Base-by-base conservation (phyloP, 2,888 invertebrate genomes). In the Limnephilus marmoratus region DNA sequence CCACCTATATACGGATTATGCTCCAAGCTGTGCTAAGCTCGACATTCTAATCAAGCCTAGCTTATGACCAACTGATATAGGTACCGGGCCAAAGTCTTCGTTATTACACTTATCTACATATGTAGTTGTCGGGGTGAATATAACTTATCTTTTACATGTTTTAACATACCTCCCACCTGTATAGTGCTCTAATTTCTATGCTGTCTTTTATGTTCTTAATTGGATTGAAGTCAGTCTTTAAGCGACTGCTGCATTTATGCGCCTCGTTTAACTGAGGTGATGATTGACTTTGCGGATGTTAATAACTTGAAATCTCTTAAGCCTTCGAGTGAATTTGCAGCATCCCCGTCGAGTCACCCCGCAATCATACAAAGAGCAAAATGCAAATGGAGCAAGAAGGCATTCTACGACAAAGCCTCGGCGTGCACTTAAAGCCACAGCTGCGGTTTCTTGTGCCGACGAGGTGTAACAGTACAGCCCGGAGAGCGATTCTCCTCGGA, bases 401-500 rank as follows among this genome's bases (percentile, higher is more conserved):
- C 53, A 68, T 68, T 68, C 53, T 68, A 68, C 53, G 53, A 68
- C 83, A 83, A 34, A 83, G 37, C 83, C 83, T 13, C 83, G 31
- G 9, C 34, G 83, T 68, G 53, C 53, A 68, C 31, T 83, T 37
- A 31, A 31, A 31, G 83, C 83, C 83, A 83, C 83, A 83, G 24
- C 37, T 31, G 83, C 83, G 37, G 37, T 83, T 83, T 83, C 83
- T 83, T 83, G 83, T 24, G 24, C 83, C 83, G 83, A 31, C 37
- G 83, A 83, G 34, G 83, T 34, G 83, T 83, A 31, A 31, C 53
- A 68, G 53, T 68, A 68, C 83, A 83, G 83, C 34, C 37, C 83
- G 83, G 13, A 83, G 83, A 18, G 83, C 83, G 83, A 83, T 83
- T 83, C 83, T 82, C 82, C 24, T 68, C 53, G 53, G 53, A 68